Evolutionary conservation across 2,113 vertebrate genomes (phyloP), one percentile per base, ranked within the genome.

Genomic region (Bucco capensis): DNA sequence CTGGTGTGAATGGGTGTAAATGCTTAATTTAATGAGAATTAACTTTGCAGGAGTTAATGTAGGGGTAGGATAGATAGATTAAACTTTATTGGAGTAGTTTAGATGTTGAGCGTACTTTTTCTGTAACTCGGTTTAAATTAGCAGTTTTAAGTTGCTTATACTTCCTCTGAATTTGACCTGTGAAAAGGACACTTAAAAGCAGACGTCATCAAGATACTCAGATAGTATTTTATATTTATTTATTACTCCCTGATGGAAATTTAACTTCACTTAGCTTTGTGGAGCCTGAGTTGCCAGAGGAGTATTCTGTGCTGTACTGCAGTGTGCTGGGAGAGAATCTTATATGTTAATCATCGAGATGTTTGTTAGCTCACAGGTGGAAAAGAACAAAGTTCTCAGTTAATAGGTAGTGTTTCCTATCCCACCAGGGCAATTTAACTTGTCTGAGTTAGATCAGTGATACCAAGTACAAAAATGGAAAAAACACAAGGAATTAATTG

Each of bases 221-320:
- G 46, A 28, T 31, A 28, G 16, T 46, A 11, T 53, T 80, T 76
- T 54, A 6, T 46, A 13, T 58, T 53, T 62, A 19, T 51, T 71
- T 69, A 47, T 71, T 81, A 1, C 62, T 22, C 13, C 37, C 22
- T 7, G 2, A 33, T 60, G 13, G 18, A 1, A 17, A 28, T 58
- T 81, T 37, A 78, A 19, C 22, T 78, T 15, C 17, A 18, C 16
- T 51, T 37, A 78, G 17, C 23, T 62, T 56, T 2, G 4, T 60
- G 56, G 23, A 66, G 9, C 19, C 19, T 25, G 31, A 75, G 12
- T 47, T 87, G 28, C 30, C 0, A 0, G 3, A 49, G 15, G 13
- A 61, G 5, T 72, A 30, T 54, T 75, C 16, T 19, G 44, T 0
- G 0, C 27, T 83, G 21, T 64, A 40, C 38, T 77, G 10, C 23